Percentiles rank a stretch among this genome's conserved stretches.
phyloP scores from a whole-genome alignment of 1,140 invertebrate genomes.

The Capitella teleta region DNA sequence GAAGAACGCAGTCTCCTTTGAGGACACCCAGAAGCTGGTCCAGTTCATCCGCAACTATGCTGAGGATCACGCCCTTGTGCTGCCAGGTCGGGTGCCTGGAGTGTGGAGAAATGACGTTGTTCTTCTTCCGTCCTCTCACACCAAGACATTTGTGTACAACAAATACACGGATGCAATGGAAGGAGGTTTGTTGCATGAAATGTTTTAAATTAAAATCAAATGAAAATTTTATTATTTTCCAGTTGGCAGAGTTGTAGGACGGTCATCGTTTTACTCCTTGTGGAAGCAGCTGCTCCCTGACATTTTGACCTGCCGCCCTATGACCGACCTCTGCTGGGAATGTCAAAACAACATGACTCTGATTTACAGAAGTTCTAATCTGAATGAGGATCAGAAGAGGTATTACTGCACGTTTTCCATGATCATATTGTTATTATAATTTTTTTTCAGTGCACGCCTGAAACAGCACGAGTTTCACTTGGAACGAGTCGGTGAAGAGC shows the following conservation, averaged over 20 bases:
- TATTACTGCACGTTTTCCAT: no score
- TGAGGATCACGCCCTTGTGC: slow-evolving; percentile 13
- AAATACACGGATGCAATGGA: no score
- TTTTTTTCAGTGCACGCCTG: background rate
- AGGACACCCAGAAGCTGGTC: slow-evolving; percentile 13
- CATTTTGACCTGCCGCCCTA: slow-evolving; percentile 12
- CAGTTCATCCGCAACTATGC: slow-evolving; percentile 15
- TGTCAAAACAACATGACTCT: slow-evolving; percentile 16
- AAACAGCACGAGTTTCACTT: slow-evolving; percentile 1
- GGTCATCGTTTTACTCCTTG: no score
- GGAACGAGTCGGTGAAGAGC: background rate
- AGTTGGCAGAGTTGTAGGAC: no score
- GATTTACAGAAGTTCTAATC: slow-evolving; percentile 11
- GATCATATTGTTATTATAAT: no score
- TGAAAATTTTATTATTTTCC: no score
- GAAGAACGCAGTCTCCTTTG: slow-evolving; percentile 5
- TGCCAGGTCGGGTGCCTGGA: slow-evolving; percentile 18
- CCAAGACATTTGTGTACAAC: slow-evolving; percentile 6
- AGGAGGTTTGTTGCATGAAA: no score
- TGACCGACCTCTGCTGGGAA: slow-evolving; percentile 18
- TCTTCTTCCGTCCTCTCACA: slow-evolving; percentile 12
- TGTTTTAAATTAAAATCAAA: no score
- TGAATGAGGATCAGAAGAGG: slow-evolving; percentile 10
- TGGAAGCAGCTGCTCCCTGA: slow-evolving; percentile 12
- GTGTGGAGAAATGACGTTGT: slow-evolving; percentile 13